Base-by-base conservation (phyloP, 2,888 invertebrate genomes). In the Odontomyia ornata region DNA sequence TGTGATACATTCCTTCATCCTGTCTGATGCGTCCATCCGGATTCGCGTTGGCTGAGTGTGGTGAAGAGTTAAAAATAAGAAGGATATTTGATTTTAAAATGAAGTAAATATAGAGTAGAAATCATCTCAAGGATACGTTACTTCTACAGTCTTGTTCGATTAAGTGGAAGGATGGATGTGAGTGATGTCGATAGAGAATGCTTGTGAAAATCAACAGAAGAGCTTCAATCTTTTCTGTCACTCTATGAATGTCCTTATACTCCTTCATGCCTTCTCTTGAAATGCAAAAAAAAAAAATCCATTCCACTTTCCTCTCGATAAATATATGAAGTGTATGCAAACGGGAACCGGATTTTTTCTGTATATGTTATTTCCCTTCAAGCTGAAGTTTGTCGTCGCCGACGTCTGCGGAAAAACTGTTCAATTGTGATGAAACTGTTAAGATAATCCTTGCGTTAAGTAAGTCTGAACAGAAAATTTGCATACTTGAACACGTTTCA, bases 401-500 rank as follows among this genome's bases (percentile, higher is more conserved):
- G 3, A 15, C 36, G 52, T n/a, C 60, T 13, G 23, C 23, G 3
- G 25, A 25, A 60, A 60, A 73, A 73, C 36, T 57, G 60, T 73
- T 73, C 60, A 60, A 73, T 73, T 73, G 73, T 36, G 73, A 73
- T 73, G 57, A 36, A 57, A 57, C 28, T 57, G 72, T 69, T 69
- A 21, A 56, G 72, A 72, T 72, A 69, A 69, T 72, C 56, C 52
- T 30, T 56, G 27, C 72, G 52, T 56, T 57, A 57, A 72, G 72
- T 72, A 69, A 57, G 56, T 72, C 18, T 47, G 72, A 56, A 72
- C 27, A n/a, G 52, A 9, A 27, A 56, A 30, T 72, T 72, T 30
- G 57, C 72, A 69, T 69, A 69, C 69, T 69, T 69, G 69, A 69
- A 69, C 69, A 69, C 69, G 69, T 69, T 69, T 69, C 69, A 21